Conservation (phyloP, 2,797 vertebrate genomes). For the Astyanax mexicanus region DNA sequence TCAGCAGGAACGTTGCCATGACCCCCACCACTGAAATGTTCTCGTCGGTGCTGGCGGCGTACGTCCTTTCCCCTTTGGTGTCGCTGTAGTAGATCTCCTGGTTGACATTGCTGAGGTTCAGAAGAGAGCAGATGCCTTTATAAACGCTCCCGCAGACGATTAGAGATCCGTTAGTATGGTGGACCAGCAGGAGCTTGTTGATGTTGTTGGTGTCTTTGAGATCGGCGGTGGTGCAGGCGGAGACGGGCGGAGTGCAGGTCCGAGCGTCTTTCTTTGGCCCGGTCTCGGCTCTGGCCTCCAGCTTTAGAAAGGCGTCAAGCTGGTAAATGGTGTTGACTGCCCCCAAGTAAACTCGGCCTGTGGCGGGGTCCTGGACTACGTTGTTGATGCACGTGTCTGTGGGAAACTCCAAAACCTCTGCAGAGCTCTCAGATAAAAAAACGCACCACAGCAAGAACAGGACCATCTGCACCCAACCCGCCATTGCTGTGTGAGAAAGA, state of each 20-base stretch:
- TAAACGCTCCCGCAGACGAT: constrained; percentile 94
- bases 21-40: constrained; percentile 90
- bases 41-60: constrained; percentile 94
- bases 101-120: constrained; percentile 84
- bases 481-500: constrained; percentile 74
- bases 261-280: constrained; percentile 81
- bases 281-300: constrained; percentile 74
- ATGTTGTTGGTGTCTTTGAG: constrained; percentile 83
- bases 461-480: constrained; percentile 69
- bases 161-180: constrained; percentile 78
- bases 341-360: constrained; percentile 89
- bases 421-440: constrained; percentile 48
- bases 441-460: constrained; percentile 67
- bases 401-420: constrained; percentile 59
- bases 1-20: constrained; percentile 78
- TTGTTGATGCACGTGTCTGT: constrained; percentile 76
- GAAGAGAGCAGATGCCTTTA: constrained; percentile 92
- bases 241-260: constrained; percentile 73
- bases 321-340: constrained; percentile 89
- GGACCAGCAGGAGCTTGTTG: constrained; percentile 92
- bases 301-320: constrained; percentile 77
- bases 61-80: constrained; percentile 90
- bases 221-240: constrained; percentile 75
- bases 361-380: constrained; percentile 79
- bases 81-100: constrained; percentile 87